Conservation (phyloP, 2,797 vertebrate species). For the Taeniopygia guttata region DNA sequence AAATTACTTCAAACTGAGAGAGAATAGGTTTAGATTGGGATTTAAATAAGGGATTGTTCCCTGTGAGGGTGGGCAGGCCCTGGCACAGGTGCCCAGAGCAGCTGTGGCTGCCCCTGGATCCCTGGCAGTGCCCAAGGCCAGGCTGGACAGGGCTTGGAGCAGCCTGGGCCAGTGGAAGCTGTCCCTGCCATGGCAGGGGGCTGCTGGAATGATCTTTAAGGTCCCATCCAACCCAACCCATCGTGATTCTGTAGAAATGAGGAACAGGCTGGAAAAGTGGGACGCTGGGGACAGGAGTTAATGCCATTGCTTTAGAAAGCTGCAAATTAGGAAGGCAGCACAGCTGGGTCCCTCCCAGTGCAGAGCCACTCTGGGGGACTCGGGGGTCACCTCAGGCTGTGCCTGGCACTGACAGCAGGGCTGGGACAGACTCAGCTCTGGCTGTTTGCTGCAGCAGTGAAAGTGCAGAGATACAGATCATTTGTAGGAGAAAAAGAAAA, state of each 20-base stretch:
- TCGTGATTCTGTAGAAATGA: neutral
- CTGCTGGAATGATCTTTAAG: accelerated
- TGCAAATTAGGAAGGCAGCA: neutral
- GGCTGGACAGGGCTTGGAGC: accelerated
- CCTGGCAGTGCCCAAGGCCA: neutral
- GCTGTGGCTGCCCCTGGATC: neutral
- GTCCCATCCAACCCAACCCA: accelerated
- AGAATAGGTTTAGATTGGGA: neutral
- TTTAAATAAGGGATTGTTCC: accelerated
- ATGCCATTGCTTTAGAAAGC: neutral
- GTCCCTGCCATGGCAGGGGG: neutral
- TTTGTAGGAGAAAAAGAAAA: neutral
- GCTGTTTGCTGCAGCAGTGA: neutral
- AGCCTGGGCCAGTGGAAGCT: accelerated
- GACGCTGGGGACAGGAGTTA: accelerated
- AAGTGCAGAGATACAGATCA: neutral
- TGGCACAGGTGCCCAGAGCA: neutral
- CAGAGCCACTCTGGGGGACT: neutral
- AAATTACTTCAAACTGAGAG: neutral
- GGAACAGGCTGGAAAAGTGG: neutral
- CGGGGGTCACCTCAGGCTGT: neutral
- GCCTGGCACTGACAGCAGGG: neutral
- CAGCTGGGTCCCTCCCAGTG: neutral
- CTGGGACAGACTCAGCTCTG: neutral
- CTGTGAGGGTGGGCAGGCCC: neutral